Evolutionary conservation across 2,888 invertebrate species (phyloP), one percentile per base, ranked within the genome.

Genomic region (Drosophila multiciliata): DNA sequence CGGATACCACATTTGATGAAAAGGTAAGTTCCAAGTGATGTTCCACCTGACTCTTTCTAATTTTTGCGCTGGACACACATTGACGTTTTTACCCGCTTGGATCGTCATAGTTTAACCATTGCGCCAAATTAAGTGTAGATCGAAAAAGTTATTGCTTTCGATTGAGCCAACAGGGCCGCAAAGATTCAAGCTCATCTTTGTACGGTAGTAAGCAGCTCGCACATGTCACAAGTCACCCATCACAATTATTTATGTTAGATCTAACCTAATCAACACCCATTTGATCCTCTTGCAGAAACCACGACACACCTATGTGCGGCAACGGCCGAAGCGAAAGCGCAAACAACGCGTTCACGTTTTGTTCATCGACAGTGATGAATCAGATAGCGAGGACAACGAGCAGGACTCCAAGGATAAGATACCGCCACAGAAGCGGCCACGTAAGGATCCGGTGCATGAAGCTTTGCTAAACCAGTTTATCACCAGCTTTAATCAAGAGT

Each of bases 401-500:
- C 72, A 73, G 61, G 75, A 82, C 60, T 83, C 69, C 50, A 60
- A 45, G 42, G 67, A 72, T 12, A 75, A 61, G 0, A n/a, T 49
- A 26, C 68, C 7, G 4, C 42, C 54, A 3, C 62, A 79, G 7
- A 91, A 90, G 50, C 73, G 82, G 2, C 53, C 72, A 17, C 73
- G 82, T 3, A 80, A 68, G 40, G 87, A 90, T 67, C 20, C 54
- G 20, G 71, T 74, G 17, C 68, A 74, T 7, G 84, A 82, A 26
- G 66, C 67, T 3, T 87, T 91, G 32, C 45, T 93, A 6, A 61
- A 85, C 0, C 73, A 88, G 9, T 93, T 91, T 52, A 75, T 90
- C 7, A 75, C 83, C n/a, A 90, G 92, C 48, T 93, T 93, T 62
- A 92, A 92, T 64, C 82, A 87, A 60, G 87, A 92, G 87, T 92